These are phyloP conservation scores for Mesembrinibis cayennensis DNA, from an alignment of 2,113 vertebrate species.

Conservation along the genomic window DNA sequence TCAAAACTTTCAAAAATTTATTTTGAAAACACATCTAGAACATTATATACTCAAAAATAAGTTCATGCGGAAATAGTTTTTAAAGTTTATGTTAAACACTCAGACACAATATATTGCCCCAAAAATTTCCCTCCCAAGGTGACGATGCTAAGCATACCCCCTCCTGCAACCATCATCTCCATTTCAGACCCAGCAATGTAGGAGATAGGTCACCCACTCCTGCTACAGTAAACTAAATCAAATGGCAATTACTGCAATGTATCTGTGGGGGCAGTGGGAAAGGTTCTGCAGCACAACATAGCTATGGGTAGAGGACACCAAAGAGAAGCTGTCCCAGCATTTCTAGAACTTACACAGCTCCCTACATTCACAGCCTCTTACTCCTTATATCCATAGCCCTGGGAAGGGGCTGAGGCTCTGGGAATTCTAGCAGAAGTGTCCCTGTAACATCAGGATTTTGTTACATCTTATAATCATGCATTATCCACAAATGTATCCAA, in stretches of 20 bases:
- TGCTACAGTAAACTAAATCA: neutral
- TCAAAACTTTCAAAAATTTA: neutral
- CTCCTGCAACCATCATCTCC: neutral
- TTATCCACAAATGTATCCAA: neutral
- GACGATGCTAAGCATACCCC: neutral
- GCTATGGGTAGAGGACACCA: neutral
- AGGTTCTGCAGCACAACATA: neutral
- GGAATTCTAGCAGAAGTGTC: neutral
- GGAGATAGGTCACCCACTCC: neutral
- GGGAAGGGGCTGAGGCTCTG: neutral
- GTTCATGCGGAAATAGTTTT: neutral
- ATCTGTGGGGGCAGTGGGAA: accelerated
- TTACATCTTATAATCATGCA: neutral
- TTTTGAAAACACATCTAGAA: neutral
- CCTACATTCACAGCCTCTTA: neutral
- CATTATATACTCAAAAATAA: neutral
- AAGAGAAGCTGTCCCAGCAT: neutral
- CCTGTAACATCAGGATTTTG: neutral
- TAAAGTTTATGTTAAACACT: neutral
- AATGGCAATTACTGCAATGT: neutral
- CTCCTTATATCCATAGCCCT: neutral
- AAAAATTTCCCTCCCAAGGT: neutral
- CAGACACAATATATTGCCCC: neutral
- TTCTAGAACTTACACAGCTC: neutral
- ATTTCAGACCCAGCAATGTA: neutral